Conservation (phyloP, 2,888 invertebrate genomes). For the Hyalella azteca region DNA sequence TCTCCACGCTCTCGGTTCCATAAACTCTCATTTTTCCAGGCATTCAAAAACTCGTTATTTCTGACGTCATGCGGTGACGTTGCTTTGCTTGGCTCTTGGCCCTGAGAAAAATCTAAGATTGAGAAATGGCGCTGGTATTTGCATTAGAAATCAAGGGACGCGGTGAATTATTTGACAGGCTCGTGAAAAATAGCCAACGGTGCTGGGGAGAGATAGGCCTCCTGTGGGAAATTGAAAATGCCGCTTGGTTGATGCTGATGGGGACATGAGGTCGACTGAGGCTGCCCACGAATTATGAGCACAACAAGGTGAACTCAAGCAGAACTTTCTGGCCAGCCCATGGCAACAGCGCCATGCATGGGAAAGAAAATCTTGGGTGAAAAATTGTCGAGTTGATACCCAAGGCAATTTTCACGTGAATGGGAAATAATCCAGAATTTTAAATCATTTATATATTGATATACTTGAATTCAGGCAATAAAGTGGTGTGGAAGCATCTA, state of each 20-base stretch:
- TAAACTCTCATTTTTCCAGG: too few relatives aligned
- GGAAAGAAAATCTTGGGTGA: background rate
- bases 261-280: slow-evolving; percentile 24
- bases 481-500: too few relatives aligned
- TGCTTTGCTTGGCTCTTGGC: background rate
- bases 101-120: slow-evolving; percentile 22
- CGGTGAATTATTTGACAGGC: slow-evolving; percentile 20
- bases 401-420: background rate
- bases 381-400: background rate
- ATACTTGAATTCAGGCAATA: too few relatives aligned
- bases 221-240: slow-evolving; percentile 34
- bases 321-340: background rate
- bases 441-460: too few relatives aligned
- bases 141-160: slow-evolving; percentile 34
- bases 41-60: background rate
- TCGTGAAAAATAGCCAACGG: slow-evolving; percentile 28
- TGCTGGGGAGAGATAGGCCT: slow-evolving; percentile 26
- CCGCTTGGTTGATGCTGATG: slow-evolving; percentile 27
- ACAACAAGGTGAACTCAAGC: background rate
- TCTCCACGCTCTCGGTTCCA: too few relatives aligned
- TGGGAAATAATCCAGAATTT: too few relatives aligned
- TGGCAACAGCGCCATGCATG: background rate
- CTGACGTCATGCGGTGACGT: background rate
- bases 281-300: slow-evolving; percentile 13
- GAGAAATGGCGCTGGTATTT: slow-evolving; percentile 26